Evolutionary conservation across 2,888 invertebrate genomes (phyloP), one percentile per base, ranked within the genome.

Genomic region (Opisthograptis luteolata): DNA sequence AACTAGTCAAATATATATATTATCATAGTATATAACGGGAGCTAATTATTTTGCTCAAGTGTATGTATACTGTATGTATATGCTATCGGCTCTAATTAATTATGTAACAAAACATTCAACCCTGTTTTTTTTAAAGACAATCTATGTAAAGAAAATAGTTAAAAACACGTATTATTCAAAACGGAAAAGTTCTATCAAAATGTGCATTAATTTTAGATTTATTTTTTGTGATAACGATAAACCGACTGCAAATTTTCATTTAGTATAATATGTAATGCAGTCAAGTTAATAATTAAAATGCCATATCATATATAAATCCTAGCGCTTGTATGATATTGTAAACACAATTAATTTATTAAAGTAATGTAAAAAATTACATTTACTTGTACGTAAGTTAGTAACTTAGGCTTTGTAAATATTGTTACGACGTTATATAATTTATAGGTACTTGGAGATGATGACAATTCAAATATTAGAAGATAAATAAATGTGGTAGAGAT

Each of bases 351-450:
- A 88, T 89, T 90, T 88, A 89, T 89, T 89, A 72, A 71, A 13
- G 22, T 76, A 75, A 81, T 90, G 90, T 90, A 89, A n/a, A n/a
- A n/a, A 80, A 90, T 89, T 87, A 86, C 88, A 87, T 87, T 85
- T 86, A 88, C 73, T 73, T 74, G 84, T 90, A 90, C 89, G 89
- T 90, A 90, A 89, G 89, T 81, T 89, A 90, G 87, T 76, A 79
- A 63, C 62, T 78, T 89, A 89, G 87, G 89, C 89, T 90, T 89
- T 90, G 90, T 90, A 90, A 85, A 90, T 90, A 90, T 89, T 90
- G 90, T 90, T 90, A 89, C 77, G 85, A 88, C 81, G 89, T 90
- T 90, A 89, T 87, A 90, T 90, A 90, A 90, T 89, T 90, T 90
- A 89, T 89, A 89, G 89, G 85, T 87, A 24, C 70, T 73, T 68